phyloP scores from a whole-genome alignment of 2,888 invertebrate genomes.

The Desoria tigrina region DNA sequence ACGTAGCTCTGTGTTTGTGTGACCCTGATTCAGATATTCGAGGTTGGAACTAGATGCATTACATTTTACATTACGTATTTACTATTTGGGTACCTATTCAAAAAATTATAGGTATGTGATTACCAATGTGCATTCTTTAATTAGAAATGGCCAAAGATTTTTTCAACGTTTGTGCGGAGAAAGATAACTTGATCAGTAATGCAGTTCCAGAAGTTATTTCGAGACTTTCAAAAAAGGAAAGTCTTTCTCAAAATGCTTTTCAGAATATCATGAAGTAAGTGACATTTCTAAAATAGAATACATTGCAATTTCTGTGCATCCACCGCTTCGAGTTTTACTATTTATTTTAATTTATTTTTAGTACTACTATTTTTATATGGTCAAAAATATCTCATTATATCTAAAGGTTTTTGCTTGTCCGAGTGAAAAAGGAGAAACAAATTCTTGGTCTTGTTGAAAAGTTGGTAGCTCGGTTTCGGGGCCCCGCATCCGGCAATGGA shows the following conservation, averaged over 20 bases:
- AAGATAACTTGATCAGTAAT: conserved; percentile 49
- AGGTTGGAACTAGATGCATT: conserved; percentile 27
- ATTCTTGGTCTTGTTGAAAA: conserved; percentile 46
- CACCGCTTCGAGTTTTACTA: no score
- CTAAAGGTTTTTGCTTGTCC: conserved; percentile 36
- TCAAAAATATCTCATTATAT: not conserved
- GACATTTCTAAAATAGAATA: no score
- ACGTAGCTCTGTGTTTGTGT: conserved; percentile 43
- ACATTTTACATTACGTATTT: no score
- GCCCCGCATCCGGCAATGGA: conserved; percentile 20
- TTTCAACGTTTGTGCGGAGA: conserved; percentile 47
- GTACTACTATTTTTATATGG: not conserved
- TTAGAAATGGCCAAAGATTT: conserved; percentile 49
- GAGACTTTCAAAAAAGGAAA: conserved; percentile 36
- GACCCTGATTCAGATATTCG: conserved; percentile 36
- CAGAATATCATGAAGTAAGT: conserved; percentile 49
- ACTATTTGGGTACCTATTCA: no score
- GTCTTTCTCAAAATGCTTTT: conserved; percentile 40
- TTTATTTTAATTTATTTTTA: not conserved
- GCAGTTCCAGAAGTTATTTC: conserved; percentile 50
- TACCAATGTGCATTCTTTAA: not conserved
- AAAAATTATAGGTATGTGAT: not conserved
- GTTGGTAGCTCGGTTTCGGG: conserved; percentile 43
- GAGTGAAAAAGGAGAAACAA: conserved; percentile 49
- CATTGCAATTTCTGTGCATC: not conserved